Percentiles rank a stretch among this genome's conserved stretches.
Conservation (phyloP, 2,888 invertebrate genomes). For the Amphipyra tragopoginis region DNA sequence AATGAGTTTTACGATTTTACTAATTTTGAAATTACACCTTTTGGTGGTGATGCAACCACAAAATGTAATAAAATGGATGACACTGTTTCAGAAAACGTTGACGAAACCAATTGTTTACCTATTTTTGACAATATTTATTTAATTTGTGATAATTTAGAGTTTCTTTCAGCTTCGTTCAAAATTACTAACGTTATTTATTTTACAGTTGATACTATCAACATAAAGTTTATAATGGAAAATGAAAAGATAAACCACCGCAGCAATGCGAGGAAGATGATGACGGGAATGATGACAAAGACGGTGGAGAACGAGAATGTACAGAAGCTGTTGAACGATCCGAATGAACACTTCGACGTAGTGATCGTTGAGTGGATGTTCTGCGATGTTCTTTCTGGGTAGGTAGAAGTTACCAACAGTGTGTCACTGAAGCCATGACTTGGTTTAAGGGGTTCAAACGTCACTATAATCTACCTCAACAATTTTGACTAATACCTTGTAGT, state of each 20-base stretch:
- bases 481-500: no score
- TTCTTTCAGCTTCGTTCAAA: no score
- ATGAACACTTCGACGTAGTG: slow-evolving; percentile 64
- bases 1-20: no score
- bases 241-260: neutral
- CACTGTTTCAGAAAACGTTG: no score
- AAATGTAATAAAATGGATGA: no score
- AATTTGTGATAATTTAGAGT: no score
- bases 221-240: slow-evolving; percentile 37
- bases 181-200: neutral
- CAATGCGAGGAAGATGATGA: slow-evolving; percentile 8
- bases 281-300: slow-evolving; percentile 40
- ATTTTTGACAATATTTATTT: no score
- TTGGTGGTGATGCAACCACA: no score
- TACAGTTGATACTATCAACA: slow-evolving; percentile 35
- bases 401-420: neutral
- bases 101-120: no score
- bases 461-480: no score
- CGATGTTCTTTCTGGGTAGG: slow-evolving; percentile 59
- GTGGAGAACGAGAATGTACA: slow-evolving; percentile 59
- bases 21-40: no score
- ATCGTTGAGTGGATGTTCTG: slow-evolving; percentile 65
- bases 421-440: neutral
- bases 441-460: no score
- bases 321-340: slow-evolving; percentile 58